phyloP scores from a whole-genome alignment of 2,113 vertebrate species.

The Chionis minor region DNA sequence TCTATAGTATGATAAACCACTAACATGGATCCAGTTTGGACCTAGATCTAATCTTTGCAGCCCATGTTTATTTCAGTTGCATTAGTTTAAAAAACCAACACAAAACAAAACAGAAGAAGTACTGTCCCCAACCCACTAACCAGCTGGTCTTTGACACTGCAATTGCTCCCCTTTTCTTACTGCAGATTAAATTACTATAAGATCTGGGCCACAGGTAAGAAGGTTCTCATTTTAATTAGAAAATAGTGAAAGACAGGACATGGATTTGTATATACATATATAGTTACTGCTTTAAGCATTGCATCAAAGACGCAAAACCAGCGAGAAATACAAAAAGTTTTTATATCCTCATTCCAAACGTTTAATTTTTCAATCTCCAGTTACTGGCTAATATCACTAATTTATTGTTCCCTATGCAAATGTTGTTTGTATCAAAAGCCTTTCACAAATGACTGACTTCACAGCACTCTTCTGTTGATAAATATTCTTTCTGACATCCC shows the following conservation, averaged over 20 bases:
- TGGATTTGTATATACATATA: neutral
- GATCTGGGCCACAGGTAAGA: neutral
- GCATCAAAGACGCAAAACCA: neutral
- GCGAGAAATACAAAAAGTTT: slow-evolving; percentile 3
- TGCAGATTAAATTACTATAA: slow-evolving; percentile 1
- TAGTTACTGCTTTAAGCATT: neutral
- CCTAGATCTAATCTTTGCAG: neutral
- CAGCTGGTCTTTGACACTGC: neutral
- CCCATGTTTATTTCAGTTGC: neutral
- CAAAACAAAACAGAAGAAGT: neutral
- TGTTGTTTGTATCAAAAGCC: slow-evolving; percentile 26
- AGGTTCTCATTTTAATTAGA: neutral
- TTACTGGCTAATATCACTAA: slow-evolving; percentile 65
- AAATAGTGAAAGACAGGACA: neutral
- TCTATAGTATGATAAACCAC: neutral
- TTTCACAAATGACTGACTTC: slow-evolving; percentile 7
- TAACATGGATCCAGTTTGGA: neutral
- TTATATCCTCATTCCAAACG: neutral
- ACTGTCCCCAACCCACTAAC: neutral
- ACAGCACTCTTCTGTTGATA: neutral
- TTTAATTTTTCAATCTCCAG: slow-evolving; percentile 25
- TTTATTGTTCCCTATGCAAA: slow-evolving; percentile 73
- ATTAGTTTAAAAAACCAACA: neutral
- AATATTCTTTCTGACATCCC: neutral
- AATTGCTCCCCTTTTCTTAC: neutral